These are phyloP conservation scores for Psilopogon haemacephalus DNA, from an alignment of 2,113 vertebrate species.

Conservation along the genomic window DNA sequence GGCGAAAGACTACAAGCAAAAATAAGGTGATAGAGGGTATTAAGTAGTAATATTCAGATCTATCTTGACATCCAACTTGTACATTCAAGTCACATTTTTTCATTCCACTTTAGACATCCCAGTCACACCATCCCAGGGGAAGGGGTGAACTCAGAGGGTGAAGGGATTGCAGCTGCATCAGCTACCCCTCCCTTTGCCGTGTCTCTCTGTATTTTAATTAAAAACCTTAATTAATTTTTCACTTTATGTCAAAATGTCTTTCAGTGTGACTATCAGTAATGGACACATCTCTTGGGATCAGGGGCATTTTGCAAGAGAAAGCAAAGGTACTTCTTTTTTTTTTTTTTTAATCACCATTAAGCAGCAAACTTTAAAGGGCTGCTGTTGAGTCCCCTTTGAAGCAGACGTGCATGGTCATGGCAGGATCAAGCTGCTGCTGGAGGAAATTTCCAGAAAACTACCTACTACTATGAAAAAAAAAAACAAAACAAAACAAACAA, in stretches of 20 bases:
- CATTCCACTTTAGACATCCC: neutral
- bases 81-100: neutral
- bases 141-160: neutral
- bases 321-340: neutral
- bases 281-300: neutral
- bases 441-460: neutral
- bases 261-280: neutral
- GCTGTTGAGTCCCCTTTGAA: neutral
- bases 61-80: neutral
- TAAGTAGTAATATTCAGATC: neutral
- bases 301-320: neutral
- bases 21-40: neutral
- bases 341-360: neutral
- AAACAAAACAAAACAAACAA: neutral
- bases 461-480: neutral
- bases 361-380: neutral
- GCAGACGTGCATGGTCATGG: neutral
- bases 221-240: slow-evolving; percentile 41
- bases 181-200: neutral
- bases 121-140: neutral
- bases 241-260: neutral
- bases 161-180: neutral
- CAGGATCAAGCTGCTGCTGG: neutral
- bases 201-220: slow-evolving; percentile 21
- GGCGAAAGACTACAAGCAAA: neutral